Evolutionary conservation across 2,113 vertebrate genomes (phyloP), one percentile per base, ranked within the genome.

Genomic region (Nannobrachium achirus): DNA sequence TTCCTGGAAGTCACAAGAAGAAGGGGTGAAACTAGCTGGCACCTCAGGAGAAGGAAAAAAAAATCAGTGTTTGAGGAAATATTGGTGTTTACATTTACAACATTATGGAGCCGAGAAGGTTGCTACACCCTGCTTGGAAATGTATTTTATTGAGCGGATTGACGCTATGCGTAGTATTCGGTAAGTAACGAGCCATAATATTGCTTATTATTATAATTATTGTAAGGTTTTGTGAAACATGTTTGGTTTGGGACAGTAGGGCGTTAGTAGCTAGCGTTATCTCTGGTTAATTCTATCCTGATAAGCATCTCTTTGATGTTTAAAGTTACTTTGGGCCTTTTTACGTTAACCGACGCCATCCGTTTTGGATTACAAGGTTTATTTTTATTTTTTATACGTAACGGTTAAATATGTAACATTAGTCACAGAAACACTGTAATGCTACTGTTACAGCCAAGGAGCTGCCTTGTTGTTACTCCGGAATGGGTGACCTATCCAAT

Each of bases 101-200:
- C 82, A 86, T 55, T 77, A 93, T 92, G 92, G 89, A 91, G 58
- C 68, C 76, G 7, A 88, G 82, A 83, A 38, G 81, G 75, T 58
- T 66, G n/a, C n/a, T n/a, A n/a, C 69, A 63, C 19, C 58, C 42
- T 20, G 10, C 49, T 18, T 56, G 63, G 63, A 66, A 13, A 46
- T 38, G 78, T 10, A 38, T 77, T 14, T 64, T 90, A 60, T 11
- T 87, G 39, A 74, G 81, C 48, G 82, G 81, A 64, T 80, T 87
- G 44, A 73, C 72, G 15, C 18, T 89, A 16, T 89, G 59, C 50
- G n/a, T 86, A 14, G 38, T 84, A 13, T 53, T 67, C n/a, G 68
- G 77, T 84, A 33, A 84, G 81, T 66, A n/a, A 1, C 10, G 52
- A 2, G n/a, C n/a, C n/a, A n/a, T n/a, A n/a, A n/a, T n/a, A n/a